Base-by-base conservation (phyloP, 2,888 invertebrate species). In the Selenia dentaria region DNA sequence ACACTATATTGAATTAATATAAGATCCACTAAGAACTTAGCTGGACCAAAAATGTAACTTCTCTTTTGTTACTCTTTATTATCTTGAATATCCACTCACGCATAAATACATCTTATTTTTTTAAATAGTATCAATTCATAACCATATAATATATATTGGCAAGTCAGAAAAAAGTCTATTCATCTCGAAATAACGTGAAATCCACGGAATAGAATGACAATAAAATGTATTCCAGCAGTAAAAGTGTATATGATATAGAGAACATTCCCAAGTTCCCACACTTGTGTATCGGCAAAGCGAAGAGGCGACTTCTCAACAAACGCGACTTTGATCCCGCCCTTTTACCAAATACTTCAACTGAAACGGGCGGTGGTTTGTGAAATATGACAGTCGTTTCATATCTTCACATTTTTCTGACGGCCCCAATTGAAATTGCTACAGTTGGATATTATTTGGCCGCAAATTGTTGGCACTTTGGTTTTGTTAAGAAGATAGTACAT, bases 311-410 rank as follows among this genome's bases (percentile, higher is more conserved):
- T 64, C 57, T 43, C 51, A 16, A 29, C 57, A 58, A 61, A 61
- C 40, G 57, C 26, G 47, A 54, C 58, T 70, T 62, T 65, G 63
- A 64, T 62, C 57, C 57, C 42, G 22, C 37, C 48, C 26, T 44
- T 54, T 59, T 32, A 26, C 28, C 46, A 32, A 59, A 54, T 42
- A 50, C 46, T 36, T 27, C 44, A 33, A 33, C 44, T 35, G 44
- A 44, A 54, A 38, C 50, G 41, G 27, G 29, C 38, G 27, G 35
- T 34, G 57, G 47, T 57, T 49, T 29, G 26, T 62, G 49, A 66
- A 59, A 62, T 69, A 69, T 65, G 56, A 57, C 57, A 27, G 58
- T 54, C 55, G 43, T 61, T 67, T 64, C 47, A 56, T 57, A 61
- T 57, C 60, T 62, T 51, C 42, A 57, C 53, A 51, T 62, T 65